Evolutionary conservation across 2,888 invertebrate species (phyloP).

Genomic region (Ectemnius continuus): DNA sequence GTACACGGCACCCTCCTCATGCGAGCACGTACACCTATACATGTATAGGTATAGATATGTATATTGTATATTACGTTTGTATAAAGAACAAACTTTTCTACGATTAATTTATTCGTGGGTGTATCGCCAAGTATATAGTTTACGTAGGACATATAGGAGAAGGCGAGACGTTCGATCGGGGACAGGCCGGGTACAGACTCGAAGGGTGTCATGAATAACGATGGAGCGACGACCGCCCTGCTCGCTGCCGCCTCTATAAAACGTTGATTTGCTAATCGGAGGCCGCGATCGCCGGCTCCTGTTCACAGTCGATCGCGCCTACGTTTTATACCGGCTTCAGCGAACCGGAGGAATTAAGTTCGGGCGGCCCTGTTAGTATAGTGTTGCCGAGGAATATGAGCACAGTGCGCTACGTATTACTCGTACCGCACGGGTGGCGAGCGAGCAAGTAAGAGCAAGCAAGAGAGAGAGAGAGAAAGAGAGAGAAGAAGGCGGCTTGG

Average conservation of each 20-base stretch:
- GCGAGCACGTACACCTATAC: slow-evolving; percentile 56
- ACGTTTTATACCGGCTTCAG: too few relatives aligned
- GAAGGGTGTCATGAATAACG: too few relatives aligned
- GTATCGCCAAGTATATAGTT: slow-evolving; percentile 69
- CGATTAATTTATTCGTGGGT: slow-evolving; percentile 77
- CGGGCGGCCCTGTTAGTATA: slow-evolving; percentile 14
- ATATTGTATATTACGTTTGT: slow-evolving; percentile 78
- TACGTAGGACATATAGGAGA: slow-evolving; percentile 22
- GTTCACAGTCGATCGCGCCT: too few relatives aligned
- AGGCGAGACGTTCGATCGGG: neutral
- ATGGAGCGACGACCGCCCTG: too few relatives aligned
- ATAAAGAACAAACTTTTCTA: slow-evolving; percentile 77
- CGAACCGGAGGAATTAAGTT: too few relatives aligned
- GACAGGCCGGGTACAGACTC: too few relatives aligned
- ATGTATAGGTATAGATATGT: slow-evolving; percentile 65
- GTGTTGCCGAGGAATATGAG: slow-evolving; percentile 16
- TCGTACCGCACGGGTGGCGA: neutral
- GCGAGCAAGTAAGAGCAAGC: neutral
- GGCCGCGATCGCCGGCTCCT: too few relatives aligned
- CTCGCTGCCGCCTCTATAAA: too few relatives aligned
- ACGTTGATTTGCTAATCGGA: too few relatives aligned
- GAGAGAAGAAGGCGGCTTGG: neutral
- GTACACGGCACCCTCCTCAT: slow-evolving; percentile 4
- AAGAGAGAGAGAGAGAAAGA: neutral
- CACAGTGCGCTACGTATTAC: slow-evolving; percentile 7